Evolutionary conservation across 2,113 vertebrate species (phyloP).

Genomic region (Crocuta crocuta): DNA sequence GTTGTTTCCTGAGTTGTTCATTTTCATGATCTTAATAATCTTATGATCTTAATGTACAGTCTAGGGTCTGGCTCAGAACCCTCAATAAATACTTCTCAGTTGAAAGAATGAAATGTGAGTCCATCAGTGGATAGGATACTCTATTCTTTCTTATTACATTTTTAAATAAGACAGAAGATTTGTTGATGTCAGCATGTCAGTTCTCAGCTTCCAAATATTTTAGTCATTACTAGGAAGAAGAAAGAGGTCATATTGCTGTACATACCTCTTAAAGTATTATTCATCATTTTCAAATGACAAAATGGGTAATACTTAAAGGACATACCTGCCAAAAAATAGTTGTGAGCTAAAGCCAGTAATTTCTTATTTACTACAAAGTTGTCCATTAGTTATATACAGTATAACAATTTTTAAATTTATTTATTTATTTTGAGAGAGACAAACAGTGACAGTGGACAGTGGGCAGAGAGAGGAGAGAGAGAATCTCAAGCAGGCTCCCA

Average conservation of each 20-base stretch:
- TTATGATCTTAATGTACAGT: neutral
- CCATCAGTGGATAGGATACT: neutral
- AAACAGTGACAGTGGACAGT: too few relatives aligned
- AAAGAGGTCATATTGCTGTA: neutral
- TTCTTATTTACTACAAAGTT: neutral
- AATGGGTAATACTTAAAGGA: neutral
- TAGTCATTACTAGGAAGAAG: conserved; percentile 22
- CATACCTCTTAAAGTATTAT: neutral
- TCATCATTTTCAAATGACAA: neutral
- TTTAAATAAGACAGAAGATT: conserved; percentile 22
- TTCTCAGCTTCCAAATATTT: neutral
- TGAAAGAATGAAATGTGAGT: neutral
- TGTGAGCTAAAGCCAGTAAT: neutral
- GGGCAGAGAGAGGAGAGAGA: too few relatives aligned
- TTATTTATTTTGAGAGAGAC: too few relatives aligned
- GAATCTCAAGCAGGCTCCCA: too few relatives aligned
- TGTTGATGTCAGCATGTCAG: neutral
- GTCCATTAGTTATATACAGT: neutral
- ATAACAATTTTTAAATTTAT: neutral
- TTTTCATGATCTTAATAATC: too few relatives aligned
- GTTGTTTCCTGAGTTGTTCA: too few relatives aligned
- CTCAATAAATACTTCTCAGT: neutral
- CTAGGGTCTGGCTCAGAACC: neutral
- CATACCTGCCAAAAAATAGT: neutral
- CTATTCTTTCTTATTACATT: neutral